Evolutionary conservation across 2,797 vertebrate species (phyloP), one percentile per base, ranked within the genome.

Genomic region (Trematomus bernacchii): DNA sequence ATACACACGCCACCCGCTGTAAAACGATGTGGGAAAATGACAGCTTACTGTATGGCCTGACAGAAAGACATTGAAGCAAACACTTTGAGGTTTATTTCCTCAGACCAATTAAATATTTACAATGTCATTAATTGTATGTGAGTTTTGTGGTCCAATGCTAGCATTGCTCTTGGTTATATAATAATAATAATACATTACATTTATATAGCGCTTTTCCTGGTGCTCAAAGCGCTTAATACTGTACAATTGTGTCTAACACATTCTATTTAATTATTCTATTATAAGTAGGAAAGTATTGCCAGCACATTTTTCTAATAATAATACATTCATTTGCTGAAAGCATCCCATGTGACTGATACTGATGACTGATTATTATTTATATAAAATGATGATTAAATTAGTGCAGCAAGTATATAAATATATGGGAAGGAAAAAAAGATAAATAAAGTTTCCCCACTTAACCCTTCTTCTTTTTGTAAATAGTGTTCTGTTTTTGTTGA

Each of bases 1-100:
- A 65, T 40, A 40, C 68, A 40, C 66, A 53, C 81, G 79, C 46
- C 61, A 55, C 70, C 72, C 70, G 48, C 65, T 53, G 65, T 77
- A 47, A 80, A 79, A 80, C 80, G 70, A 16, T 19, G 63, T 62
- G 54, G 70, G 54, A 54, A 67, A 71, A 11, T 84, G 67, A 76
- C 68, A 84, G 59, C 69, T 71, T 47, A n/a, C n/a, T n/a, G n/a
- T n/a, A 74, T 77, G 67, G 57, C n/a, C 48, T 55, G 76, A 69
- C 65, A 19, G 53, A 43, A 19, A 55, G 15, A 67, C 44, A 50
- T 51, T 33, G 10, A 23, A 57, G 33, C 50, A 64, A 27, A 62
- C 16, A 19, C 43, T 65, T 65, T 69, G 37, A 73, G 30, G 2
- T 73, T 85, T 48, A 71, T 82, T 64, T 67, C 19, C 47, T 48